Conservation (phyloP, 2,888 invertebrate genomes). For the Gonocerus acuteangulatus region DNA sequence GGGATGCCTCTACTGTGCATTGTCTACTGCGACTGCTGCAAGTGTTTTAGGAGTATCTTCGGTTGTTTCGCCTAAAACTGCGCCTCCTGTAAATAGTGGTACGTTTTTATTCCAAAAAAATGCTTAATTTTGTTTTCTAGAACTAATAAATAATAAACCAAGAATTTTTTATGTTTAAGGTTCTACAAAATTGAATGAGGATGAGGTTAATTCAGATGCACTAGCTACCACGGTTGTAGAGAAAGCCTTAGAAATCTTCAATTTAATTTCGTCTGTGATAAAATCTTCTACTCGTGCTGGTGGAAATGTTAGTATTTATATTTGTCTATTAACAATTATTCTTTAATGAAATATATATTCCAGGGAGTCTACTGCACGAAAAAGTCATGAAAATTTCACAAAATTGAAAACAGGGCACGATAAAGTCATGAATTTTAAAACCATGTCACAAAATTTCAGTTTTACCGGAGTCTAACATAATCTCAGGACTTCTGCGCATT, state of each 20-base stretch:
- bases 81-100: conserved; percentile 38
- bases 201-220: conserved; percentile 73
- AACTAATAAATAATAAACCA: too few relatives aligned
- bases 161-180: conserved; percentile 9
- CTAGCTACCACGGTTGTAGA: conserved; percentile 77
- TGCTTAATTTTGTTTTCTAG: not conserved
- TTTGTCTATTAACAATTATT: not conserved
- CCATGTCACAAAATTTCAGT: too few relatives aligned
- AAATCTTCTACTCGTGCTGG: conserved; percentile 79
- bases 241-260: conserved; percentile 78
- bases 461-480: too few relatives aligned
- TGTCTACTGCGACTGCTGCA: conserved; percentile 39
- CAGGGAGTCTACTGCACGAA: too few relatives aligned
- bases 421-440: too few relatives aligned
- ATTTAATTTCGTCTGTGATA: conserved; percentile 69
- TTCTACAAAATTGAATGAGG: conserved; percentile 44
- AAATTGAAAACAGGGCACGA: too few relatives aligned
- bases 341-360: not conserved
- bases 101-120: not conserved
- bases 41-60: conserved; percentile 40
- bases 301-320: conserved; percentile 60
- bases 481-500: too few relatives aligned
- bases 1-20: conserved; percentile 63
- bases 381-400: too few relatives aligned
- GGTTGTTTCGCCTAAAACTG: conserved; percentile 51